Evolutionary conservation across 2,797 vertebrate genomes (phyloP).

Genomic region (Champsocephalus esox): DNA sequence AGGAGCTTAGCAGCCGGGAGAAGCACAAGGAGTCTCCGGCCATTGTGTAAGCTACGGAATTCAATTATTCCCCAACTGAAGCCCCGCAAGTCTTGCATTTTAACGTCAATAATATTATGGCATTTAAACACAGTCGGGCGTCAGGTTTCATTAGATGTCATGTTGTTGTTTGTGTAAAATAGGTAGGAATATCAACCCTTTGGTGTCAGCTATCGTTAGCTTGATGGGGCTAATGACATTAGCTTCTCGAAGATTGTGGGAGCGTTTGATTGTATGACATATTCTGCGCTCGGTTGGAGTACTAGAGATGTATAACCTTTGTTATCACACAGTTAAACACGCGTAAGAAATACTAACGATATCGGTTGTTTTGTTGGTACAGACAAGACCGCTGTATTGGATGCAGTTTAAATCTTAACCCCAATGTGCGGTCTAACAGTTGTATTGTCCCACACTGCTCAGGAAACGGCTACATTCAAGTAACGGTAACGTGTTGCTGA

Average conservation of each 20-base stretch:
- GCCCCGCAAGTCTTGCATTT: slow-evolving; percentile 44
- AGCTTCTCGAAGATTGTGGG: slow-evolving; percentile 28
- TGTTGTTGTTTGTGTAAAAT: slow-evolving; percentile 9
- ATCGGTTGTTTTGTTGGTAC: too few species aligned
- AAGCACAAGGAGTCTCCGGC: slow-evolving; percentile 55
- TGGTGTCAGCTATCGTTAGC: slow-evolving; percentile 58
- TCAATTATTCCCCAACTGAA: slow-evolving; percentile 1
- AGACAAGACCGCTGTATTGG: background rate
- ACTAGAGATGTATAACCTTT: background rate
- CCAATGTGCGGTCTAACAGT: fast-evolving
- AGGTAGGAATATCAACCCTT: background rate
- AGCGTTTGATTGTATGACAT: slow-evolving; percentile 38
- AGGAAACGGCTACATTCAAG: background rate
- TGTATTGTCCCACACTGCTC: background rate
- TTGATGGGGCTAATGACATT: slow-evolving; percentile 69
- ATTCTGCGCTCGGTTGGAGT: background rate
- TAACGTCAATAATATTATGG: too few species aligned
- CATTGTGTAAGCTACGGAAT: slow-evolving; percentile 57
- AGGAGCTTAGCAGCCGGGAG: slow-evolving; percentile 69
- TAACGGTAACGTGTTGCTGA: background rate
- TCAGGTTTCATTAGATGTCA: slow-evolving; percentile 36
- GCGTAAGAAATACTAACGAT: fast-evolving
- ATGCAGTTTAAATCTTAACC: background rate
- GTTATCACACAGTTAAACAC: too few species aligned
- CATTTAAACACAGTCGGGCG: background rate